Percentiles rank a stretch among this genome's conserved stretches.
Conservation (phyloP, 2,888 invertebrate genomes). For the Himalopsyche japonica region DNA sequence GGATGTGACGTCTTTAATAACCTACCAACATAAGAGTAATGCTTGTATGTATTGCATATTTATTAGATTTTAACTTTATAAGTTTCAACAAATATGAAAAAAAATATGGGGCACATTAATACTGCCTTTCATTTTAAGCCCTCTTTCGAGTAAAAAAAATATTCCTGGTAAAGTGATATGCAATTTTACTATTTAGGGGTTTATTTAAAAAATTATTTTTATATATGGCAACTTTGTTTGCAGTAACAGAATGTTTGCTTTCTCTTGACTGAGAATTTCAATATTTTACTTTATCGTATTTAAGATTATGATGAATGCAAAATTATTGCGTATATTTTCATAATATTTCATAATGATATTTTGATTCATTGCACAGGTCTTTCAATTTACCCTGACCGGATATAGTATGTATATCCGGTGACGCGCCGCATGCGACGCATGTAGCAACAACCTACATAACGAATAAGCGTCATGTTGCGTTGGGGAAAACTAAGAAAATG, state of each 20-base stretch:
- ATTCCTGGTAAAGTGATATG: background rate
- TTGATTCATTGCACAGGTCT: too few relatives aligned
- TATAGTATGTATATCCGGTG: background rate
- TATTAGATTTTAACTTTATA: too few relatives aligned
- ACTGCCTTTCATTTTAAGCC: too few relatives aligned
- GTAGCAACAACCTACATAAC: background rate
- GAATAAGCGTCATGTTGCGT: background rate
- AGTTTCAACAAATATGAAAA: too few relatives aligned
- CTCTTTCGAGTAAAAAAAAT: too few relatives aligned
- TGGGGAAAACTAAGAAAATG: background rate
- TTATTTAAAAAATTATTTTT: background rate
- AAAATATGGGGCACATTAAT: too few relatives aligned
- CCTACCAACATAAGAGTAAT: too few relatives aligned
- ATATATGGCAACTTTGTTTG: background rate
- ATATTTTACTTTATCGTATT: background rate
- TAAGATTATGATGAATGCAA: too few relatives aligned
- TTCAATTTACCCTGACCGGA: background rate
- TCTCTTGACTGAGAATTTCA: background rate
- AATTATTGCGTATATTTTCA: too few relatives aligned
- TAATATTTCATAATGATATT: too few relatives aligned
- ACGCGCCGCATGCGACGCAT: background rate
- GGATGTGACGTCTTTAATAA: too few relatives aligned
- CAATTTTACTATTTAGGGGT: background rate
- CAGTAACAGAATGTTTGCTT: background rate
- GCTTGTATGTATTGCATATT: too few relatives aligned